Evolutionary conservation across 2,888 invertebrate species (phyloP).

Genomic region (Drosophila emarginata): DNA sequence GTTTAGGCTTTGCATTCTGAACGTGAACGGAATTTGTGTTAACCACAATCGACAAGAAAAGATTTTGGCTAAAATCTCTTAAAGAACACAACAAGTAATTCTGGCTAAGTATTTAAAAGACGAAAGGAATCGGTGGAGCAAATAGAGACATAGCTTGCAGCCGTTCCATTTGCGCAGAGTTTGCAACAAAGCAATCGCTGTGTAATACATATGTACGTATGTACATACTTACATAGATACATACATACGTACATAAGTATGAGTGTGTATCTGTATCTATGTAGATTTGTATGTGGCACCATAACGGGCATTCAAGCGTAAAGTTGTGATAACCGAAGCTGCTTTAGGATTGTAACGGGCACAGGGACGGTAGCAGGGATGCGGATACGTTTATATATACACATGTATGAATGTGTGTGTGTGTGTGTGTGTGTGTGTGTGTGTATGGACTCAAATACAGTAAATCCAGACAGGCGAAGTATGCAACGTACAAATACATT

Average conservation of each 20-base stretch:
- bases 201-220: neutral
- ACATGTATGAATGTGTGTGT: neutral
- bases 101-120: neutral
- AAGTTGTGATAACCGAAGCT: conserved; percentile 67
- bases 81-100: neutral
- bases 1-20: neutral
- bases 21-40: neutral
- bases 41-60: neutral
- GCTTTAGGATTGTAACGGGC: neutral
- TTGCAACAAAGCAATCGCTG: neutral
- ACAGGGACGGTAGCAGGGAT: neutral
- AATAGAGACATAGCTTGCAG: neutral
- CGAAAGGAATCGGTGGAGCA: neutral
- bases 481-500: conserved; percentile 1
- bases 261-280: neutral
- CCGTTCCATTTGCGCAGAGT: conserved; percentile 1
- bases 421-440: neutral
- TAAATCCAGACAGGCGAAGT: neutral
- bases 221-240: neutral
- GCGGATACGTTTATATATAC: neutral
- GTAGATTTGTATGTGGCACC: conserved; percentile 17
- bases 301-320: conserved; percentile 59
- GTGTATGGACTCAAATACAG: neutral
- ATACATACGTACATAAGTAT: neutral
- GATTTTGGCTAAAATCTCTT: neutral